Conservation (phyloP, 2,888 invertebrate genomes). For the Erebia epiphron region DNA sequence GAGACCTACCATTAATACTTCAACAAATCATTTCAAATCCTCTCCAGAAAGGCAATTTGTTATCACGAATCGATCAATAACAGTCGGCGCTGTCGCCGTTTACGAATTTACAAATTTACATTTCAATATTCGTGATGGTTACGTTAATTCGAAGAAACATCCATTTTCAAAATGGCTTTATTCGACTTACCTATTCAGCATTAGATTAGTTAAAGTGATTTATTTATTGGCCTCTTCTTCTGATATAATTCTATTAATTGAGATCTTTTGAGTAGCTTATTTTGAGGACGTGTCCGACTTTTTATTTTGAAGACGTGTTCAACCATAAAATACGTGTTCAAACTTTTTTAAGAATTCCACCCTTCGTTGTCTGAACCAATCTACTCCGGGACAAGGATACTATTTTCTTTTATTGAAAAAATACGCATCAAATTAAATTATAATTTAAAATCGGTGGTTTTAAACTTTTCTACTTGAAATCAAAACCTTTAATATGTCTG, state of each 20-base stretch:
- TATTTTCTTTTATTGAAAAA: too few species aligned
- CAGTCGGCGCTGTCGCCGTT: constrained; percentile 32
- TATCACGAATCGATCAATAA: constrained; percentile 42
- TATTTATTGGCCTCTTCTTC: neutral
- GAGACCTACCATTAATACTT: neutral
- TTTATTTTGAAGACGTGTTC: neutral
- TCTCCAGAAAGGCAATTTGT: constrained; percentile 40
- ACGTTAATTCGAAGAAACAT: constrained; percentile 38
- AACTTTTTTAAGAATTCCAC: neutral
- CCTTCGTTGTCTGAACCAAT: too few species aligned
- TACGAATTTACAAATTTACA: constrained; percentile 42
- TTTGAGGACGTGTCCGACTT: neutral
- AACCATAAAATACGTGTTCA: neutral
- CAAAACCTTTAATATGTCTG: too few species aligned
- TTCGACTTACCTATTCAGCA: constrained; percentile 30
- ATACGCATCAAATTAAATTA: too few species aligned
- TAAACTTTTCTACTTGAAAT: too few species aligned
- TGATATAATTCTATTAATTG: neutral
- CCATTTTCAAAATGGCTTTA: constrained; percentile 31
- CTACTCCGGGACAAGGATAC: too few species aligned
- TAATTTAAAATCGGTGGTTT: too few species aligned
- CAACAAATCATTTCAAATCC: constrained; percentile 30
- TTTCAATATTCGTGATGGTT: constrained; percentile 42
- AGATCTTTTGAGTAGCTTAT: neutral
- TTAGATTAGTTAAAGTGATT: constrained; percentile 3